Conservation (phyloP, 2,888 invertebrate genomes). For the Ochropleura leucogaster region DNA sequence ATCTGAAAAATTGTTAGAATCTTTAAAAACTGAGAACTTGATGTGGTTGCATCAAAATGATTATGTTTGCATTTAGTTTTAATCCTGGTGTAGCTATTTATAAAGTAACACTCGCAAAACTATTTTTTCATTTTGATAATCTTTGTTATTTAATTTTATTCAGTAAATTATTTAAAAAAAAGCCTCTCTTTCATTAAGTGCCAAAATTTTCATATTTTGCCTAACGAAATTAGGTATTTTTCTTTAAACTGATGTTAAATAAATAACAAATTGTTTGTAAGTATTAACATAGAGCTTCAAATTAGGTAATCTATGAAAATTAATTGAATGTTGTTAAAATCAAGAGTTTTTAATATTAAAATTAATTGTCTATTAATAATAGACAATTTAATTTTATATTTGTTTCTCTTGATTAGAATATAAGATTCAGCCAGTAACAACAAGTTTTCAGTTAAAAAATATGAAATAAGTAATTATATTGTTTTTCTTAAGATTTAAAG, state of each 20-base stretch:
- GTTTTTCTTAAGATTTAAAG: background rate
- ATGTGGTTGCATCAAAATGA: background rate
- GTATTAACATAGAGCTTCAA: slow-evolving; percentile 6
- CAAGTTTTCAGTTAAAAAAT: background rate
- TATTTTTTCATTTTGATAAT: background rate
- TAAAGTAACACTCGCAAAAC: background rate
- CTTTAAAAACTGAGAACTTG: background rate
- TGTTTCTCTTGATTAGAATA: background rate
- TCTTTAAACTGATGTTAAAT: background rate
- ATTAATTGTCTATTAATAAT: too few species aligned
- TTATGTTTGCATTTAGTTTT: background rate
- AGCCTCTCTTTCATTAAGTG: slow-evolving; percentile 5
- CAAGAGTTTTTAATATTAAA: background rate
- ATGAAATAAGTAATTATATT: background rate
- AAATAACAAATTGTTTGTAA: background rate
- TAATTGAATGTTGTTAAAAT: slow-evolving; percentile 30
- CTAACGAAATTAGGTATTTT: slow-evolving; percentile 8
- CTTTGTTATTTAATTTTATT: background rate
- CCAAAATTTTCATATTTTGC: slow-evolving; percentile 22
- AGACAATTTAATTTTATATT: background rate
- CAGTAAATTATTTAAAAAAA: background rate
- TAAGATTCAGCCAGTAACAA: background rate
- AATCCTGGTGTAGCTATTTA: background rate
- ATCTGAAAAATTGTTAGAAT: background rate
- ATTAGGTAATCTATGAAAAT: slow-evolving; percentile 14